Evolutionary conservation across 2,797 vertebrate species (phyloP).

Genomic region (Gobio occitaniae): DNA sequence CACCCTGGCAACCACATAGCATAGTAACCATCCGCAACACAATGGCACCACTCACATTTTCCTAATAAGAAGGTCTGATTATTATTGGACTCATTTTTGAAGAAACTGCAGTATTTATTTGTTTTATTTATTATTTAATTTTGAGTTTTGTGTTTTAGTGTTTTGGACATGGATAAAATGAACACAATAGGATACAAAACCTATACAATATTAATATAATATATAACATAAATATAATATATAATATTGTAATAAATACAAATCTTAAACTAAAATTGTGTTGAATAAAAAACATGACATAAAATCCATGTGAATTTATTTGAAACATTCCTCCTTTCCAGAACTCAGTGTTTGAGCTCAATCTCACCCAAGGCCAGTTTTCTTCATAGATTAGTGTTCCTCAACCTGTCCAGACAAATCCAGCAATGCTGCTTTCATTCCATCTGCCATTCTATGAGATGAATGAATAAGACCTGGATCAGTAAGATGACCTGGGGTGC

Average conservation of each 20-base stretch:
- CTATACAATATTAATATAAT: neutral
- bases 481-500: neutral
- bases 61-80: neutral
- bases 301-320: neutral
- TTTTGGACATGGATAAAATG: neutral
- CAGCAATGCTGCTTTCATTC: slow-evolving; percentile 12
- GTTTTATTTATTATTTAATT: too few relatives aligned
- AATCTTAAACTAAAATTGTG: neutral
- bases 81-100: neutral
- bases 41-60: neutral
- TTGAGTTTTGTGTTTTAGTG: too few relatives aligned
- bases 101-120: neutral
- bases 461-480: neutral
- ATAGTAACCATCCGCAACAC: neutral
- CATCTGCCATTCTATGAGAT: neutral
- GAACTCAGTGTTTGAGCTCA: neutral
- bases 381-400: neutral
- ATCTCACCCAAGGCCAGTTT: neutral
- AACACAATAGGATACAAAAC: neutral
- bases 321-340: neutral
- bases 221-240: neutral
- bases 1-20: neutral
- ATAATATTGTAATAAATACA: neutral
- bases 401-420: slow-evolving; percentile 38
- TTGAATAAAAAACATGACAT: neutral